Conservation (phyloP, 2,888 invertebrate genomes). For the Nematopogon swammerdamellus region DNA sequence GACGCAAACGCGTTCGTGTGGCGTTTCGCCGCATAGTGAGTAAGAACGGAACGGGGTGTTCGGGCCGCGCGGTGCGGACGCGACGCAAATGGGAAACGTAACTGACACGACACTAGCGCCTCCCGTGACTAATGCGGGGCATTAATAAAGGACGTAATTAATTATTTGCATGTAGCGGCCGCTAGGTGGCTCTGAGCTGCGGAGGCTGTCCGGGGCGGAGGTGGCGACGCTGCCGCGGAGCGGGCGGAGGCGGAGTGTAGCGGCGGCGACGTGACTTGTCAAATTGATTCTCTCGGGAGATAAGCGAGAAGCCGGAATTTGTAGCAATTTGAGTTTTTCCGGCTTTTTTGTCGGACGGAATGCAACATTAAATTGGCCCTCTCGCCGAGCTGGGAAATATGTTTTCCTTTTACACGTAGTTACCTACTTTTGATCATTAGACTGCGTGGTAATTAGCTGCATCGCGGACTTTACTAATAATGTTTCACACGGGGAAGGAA, state of each 20-base stretch:
- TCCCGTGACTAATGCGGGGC: conserved; percentile 46
- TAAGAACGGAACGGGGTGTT: not conserved
- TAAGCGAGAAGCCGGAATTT: not conserved
- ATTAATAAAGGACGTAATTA: conserved; percentile 55
- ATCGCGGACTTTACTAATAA: too few species aligned
- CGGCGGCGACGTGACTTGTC: not conserved
- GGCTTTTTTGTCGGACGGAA: not conserved
- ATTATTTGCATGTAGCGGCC: conserved; percentile 44
- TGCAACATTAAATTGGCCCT: not conserved
- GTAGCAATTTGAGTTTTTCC: not conserved
- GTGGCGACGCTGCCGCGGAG: too few species aligned
- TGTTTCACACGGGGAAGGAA: too few species aligned
- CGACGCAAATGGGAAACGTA: not conserved
- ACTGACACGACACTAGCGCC: conserved; percentile 12
- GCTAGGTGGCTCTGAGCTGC: too few species aligned
- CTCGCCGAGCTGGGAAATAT: too few species aligned
- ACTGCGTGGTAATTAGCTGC: too few species aligned
- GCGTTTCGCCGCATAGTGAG: not conserved
- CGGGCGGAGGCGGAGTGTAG: not conserved
- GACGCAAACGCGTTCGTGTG: not conserved
- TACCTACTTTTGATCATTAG: too few species aligned
- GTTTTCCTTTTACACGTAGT: too few species aligned
- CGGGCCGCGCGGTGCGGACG: not conserved
- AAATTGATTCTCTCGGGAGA: not conserved
- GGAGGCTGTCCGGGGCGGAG: too few species aligned